Percentiles rank a stretch among this genome's conserved stretches.
phyloP scores from a whole-genome alignment of 2,113 vertebrate species.

The Hystrix cristata region DNA sequence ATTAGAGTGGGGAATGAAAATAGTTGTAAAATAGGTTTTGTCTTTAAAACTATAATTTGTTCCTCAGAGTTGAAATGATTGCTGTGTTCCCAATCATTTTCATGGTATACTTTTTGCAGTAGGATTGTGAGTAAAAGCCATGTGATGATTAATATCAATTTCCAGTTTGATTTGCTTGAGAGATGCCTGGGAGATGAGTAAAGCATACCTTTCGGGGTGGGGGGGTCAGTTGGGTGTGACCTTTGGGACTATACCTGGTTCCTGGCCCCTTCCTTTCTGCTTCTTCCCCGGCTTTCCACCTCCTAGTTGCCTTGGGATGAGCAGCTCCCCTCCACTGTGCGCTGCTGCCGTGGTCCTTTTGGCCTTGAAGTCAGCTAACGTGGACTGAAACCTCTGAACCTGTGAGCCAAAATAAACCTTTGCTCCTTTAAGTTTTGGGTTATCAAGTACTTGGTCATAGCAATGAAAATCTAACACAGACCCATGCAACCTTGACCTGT shows the following conservation, averaged over 20 bases:
- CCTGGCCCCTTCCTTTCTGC: neutral
- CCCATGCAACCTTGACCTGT: neutral
- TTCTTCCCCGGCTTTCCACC: neutral
- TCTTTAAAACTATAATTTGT: slow-evolving; percentile 5
- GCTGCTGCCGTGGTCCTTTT: neutral
- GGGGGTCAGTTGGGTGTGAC: neutral
- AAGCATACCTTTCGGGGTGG: neutral
- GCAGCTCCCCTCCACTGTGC: neutral
- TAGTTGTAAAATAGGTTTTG: slow-evolving; percentile 37
- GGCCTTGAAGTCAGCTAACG: neutral
- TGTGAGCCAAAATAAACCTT: neutral
- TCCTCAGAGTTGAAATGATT: slow-evolving; percentile 42
- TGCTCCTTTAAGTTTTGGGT: neutral
- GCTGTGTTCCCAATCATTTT: slow-evolving; percentile 35
- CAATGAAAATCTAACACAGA: neutral
- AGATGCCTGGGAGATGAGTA: neutral
- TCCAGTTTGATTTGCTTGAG: neutral
- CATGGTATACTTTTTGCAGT: slow-evolving; percentile 2
- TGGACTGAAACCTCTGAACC: neutral
- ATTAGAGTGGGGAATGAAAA: neutral
- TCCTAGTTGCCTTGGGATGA: neutral
- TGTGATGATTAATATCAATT: neutral
- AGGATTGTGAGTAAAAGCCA: slow-evolving; percentile 17
- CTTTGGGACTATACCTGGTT: neutral
- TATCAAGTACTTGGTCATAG: neutral